Conservation (phyloP, 2,113 vertebrate genomes). For the Oncorhynchus nerka region DNA sequence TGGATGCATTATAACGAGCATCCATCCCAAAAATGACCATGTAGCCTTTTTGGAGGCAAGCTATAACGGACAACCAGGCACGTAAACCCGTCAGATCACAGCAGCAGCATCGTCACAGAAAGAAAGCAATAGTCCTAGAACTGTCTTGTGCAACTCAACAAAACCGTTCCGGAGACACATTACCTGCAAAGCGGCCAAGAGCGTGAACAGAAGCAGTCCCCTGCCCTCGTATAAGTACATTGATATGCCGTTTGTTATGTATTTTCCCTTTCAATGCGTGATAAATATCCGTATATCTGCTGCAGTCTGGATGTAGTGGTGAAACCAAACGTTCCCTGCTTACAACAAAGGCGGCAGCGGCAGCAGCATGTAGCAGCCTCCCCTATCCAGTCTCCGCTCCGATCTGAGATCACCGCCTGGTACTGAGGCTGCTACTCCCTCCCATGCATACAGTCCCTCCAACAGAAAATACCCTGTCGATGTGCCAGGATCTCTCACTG, state of each 20-base stretch:
- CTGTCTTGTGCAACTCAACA: slow-evolving; percentile 53
- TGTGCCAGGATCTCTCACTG: slow-evolving; percentile 59
- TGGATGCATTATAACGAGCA: background rate
- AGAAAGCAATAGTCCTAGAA: slow-evolving; percentile 21
- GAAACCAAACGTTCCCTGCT: slow-evolving; percentile 31
- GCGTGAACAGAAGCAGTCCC: slow-evolving; percentile 61
- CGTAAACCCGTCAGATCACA: background rate
- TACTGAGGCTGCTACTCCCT: slow-evolving; percentile 71
- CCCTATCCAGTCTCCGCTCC: slow-evolving; percentile 36
- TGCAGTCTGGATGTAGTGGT: slow-evolving; percentile 43
- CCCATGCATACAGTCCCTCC: slow-evolving; percentile 30
- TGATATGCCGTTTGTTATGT: slow-evolving; percentile 40
- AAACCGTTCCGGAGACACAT: slow-evolving; percentile 20
- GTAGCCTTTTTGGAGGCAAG: background rate
- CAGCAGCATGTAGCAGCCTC: slow-evolving; percentile 59
- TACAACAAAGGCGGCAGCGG: slow-evolving; percentile 59
- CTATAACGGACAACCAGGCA: background rate
- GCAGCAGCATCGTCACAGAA: slow-evolving; percentile 15
- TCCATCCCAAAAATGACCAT: background rate
- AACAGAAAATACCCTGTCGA: slow-evolving; percentile 10
- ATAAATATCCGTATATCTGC: slow-evolving; percentile 50
- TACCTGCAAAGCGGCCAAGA: slow-evolving; percentile 75
- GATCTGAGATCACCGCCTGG: slow-evolving; percentile 61
- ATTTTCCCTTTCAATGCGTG: slow-evolving; percentile 46
- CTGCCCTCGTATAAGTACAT: slow-evolving; percentile 69